These are phyloP conservation scores for Bos indicus DNA, from an alignment of 2,113 vertebrate species.

Conservation along the genomic window DNA sequence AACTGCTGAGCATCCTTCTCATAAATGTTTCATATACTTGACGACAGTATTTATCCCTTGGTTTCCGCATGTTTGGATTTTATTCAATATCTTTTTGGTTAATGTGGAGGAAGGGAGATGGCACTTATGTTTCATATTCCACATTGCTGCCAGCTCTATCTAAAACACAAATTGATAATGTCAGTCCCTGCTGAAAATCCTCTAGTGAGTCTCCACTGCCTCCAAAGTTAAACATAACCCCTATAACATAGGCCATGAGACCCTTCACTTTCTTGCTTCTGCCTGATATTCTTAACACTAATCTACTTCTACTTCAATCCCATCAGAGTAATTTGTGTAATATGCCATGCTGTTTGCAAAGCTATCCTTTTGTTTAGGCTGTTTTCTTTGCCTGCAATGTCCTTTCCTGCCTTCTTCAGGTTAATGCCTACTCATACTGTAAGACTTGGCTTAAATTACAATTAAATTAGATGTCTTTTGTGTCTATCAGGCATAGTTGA, in stretches of 20 bases:
- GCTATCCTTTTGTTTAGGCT: neutral
- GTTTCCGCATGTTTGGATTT: constrained; percentile 69
- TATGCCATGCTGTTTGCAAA: neutral
- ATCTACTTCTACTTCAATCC: neutral
- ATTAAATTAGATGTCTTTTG: neutral
- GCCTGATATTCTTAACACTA: neutral
- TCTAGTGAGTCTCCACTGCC: constrained; percentile 43
- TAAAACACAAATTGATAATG: constrained; percentile 73
- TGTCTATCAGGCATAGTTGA: neutral
- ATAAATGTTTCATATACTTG: constrained; percentile 74
- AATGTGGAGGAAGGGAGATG: constrained; percentile 63
- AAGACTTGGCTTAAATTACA: neutral
- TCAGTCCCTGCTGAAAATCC: constrained; percentile 54
- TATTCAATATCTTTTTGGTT: constrained; percentile 70
- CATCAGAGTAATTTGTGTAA: neutral
- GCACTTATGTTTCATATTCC: constrained; percentile 64
- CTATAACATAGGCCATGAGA: neutral
- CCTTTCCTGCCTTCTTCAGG: neutral
- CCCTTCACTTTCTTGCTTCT: neutral
- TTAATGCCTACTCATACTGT: neutral
- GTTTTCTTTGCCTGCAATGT: constrained; percentile 9
- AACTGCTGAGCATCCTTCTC: constrained; percentile 70
- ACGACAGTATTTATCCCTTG: constrained; percentile 72
- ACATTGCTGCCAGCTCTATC: constrained; percentile 62
- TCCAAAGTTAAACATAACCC: constrained; percentile 10